Base-by-base conservation (phyloP, 2,113 vertebrate species). In the Oenanthe oenanthe region DNA sequence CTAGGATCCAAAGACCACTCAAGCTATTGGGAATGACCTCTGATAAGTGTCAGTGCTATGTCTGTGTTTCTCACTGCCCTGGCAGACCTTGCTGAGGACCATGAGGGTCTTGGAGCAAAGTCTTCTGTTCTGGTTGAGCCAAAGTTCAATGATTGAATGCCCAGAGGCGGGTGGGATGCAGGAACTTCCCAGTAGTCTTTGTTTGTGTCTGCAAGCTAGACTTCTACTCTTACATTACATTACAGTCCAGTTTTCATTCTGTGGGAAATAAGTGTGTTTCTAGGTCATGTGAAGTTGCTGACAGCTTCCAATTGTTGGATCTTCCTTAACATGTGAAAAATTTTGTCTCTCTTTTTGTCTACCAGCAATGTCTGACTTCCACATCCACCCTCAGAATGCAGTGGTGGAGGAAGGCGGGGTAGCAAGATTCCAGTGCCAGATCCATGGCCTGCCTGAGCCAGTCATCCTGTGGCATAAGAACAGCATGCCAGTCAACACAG, bases 391-490 rank as follows among this genome's bases (percentile, higher is more conserved):
- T 18, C 98, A 98, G 95, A 98, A 98, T 0, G 98, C 98, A 3
- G 97, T 98, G 60, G 98, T 98, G 12, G 99, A 99, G 92, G 98
- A 99, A 95, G 98, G 99, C 0, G 99, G 99, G 0, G 98, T 99
- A 24, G 99, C 98, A 3, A 98, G 99, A 54, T 99, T 99, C 97
- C 99, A 99, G 98, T 99, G 99, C 97, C 99, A 99, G 97, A 99
- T 99, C 97, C 98, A 98, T 0, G 99, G 99, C 28, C 97, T 99
- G 95, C 99, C 99, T 31, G 99, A 99, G 92, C 99, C 99, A 0
- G 94, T 98, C 86, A 99, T 99, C 97, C 98, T 98, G 32, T 99
- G 99, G 99, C 99, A 99, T 80, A 99, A 99, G 98, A 99, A 99
- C 87, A 98, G 98, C 38, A 96, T 93, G 34, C 98, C 99, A 0